These are phyloP conservation scores for Cylas formicarius DNA, from an alignment of 1,140 invertebrate genomes.

Conservation along the genomic window DNA sequence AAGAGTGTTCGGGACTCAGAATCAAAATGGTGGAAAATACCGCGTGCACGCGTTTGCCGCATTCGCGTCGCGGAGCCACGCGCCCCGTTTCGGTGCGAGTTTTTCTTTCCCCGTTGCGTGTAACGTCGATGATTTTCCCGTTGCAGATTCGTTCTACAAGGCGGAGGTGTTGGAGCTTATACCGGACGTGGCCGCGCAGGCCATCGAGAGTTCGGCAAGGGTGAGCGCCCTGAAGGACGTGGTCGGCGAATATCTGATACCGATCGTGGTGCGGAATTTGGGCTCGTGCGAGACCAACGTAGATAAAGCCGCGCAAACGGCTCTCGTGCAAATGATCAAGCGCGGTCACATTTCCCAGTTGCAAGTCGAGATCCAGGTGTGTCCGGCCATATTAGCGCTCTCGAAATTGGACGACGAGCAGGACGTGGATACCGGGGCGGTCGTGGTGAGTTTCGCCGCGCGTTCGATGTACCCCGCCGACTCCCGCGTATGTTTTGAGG, in stretches of 20 bases:
- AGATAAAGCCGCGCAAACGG: conserved; percentile 23
- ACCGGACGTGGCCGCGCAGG: conserved; percentile 33
- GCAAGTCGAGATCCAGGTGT: conserved; percentile 38
- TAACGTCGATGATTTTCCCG: neutral
- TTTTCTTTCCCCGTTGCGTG: conserved; percentile 6
- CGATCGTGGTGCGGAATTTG: conserved; percentile 35
- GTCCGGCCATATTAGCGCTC: conserved; percentile 36
- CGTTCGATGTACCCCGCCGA: too few relatives aligned
- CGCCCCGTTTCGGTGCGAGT: conserved; percentile 2
- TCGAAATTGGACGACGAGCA: conserved; percentile 25
- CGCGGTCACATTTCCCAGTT: conserved; percentile 29
- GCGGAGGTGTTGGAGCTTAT: conserved; percentile 33
- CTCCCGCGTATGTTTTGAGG: too few relatives aligned
- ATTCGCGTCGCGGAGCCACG: conserved; percentile 15
- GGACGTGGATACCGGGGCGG: conserved; percentile 27
- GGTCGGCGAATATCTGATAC: conserved; percentile 33
- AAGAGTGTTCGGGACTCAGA: conserved; percentile 33
- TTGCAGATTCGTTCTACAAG: conserved; percentile 31
- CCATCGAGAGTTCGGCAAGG: conserved; percentile 23
- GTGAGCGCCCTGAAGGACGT: conserved; percentile 30
- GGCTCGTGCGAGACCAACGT: conserved; percentile 29
- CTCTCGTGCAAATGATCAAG: conserved; percentile 34
- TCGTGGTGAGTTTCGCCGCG: conserved; percentile 32
- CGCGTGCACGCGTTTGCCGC: conserved; percentile 36
- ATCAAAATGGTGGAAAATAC: conserved; percentile 40